Conservation (phyloP, 1,140 invertebrate species). For the Habropoda laboriosa region DNA sequence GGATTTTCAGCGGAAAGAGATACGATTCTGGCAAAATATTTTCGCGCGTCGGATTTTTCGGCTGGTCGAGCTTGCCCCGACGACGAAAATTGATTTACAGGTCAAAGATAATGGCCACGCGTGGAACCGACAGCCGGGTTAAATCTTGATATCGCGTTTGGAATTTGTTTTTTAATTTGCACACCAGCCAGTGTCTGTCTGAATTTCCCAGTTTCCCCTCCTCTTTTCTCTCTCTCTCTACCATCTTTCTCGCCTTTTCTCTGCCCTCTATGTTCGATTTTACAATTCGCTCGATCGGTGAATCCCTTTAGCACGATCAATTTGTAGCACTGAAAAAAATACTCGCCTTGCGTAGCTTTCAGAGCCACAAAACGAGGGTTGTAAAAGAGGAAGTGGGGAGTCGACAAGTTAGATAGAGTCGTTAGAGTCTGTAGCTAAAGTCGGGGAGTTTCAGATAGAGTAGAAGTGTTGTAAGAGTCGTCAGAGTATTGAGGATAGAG, state of each 20-base stretch:
- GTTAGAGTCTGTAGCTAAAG: no score
- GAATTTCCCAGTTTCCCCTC: not conserved
- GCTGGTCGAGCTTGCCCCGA: not conserved
- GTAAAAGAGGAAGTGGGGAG: no score
- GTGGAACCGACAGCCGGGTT: slow-evolving; percentile 23
- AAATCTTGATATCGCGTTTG: slow-evolving; percentile 16
- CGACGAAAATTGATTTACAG: slow-evolving; percentile 41
- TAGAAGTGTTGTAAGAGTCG: no score
- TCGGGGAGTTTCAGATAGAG: no score
- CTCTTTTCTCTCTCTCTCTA: no score
- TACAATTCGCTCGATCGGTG: not conserved
- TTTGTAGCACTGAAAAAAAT: no score
- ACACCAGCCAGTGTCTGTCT: not conserved
- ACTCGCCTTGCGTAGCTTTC: no score
- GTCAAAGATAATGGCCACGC: slow-evolving; percentile 28
- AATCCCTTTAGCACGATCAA: not conserved
- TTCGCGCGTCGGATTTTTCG: slow-evolving; percentile 17
- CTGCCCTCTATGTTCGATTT: no score
- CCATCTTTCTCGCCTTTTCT: no score
- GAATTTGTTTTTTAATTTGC: slow-evolving; percentile 34
- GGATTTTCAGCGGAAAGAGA: slow-evolving; percentile 22
- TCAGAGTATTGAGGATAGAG: no score
- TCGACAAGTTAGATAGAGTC: no score
- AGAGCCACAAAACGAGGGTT: no score
- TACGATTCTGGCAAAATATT: slow-evolving; percentile 37